Percentiles rank a stretch among this genome's conserved stretches.
Conservation (phyloP, 2,113 vertebrate genomes). For the Alces alces region DNA sequence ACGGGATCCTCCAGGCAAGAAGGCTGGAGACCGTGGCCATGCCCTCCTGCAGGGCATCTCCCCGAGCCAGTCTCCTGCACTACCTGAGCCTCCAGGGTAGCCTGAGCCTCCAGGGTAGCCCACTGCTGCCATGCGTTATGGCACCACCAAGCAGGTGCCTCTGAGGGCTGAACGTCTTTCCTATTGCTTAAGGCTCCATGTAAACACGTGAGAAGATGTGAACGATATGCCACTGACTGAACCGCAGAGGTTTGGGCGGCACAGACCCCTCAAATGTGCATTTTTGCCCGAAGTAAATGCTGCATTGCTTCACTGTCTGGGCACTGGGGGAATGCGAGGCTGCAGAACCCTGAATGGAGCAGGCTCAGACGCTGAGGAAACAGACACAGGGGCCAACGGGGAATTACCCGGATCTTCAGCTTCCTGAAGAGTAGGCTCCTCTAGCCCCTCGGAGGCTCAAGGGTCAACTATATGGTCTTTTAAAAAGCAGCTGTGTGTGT, state of each 20-base stretch:
- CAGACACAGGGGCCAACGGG: neutral
- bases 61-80: neutral
- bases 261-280: accelerated
- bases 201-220: neutral
- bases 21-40: neutral
- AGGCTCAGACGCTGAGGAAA: neutral
- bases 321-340: neutral
- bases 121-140: neutral
- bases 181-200: neutral
- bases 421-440: neutral
- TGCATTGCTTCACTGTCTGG: accelerated
- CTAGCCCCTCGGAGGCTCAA: neutral
- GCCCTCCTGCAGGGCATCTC: neutral
- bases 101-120: neutral
- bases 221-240: neutral
- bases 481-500: neutral
- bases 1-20: neutral
- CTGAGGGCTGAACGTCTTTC: neutral
- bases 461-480: neutral
- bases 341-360: neutral
- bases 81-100: neutral
- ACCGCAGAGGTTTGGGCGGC: neutral
- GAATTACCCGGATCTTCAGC: neutral
- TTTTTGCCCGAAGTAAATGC: no score
- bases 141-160: neutral